phyloP scores from a whole-genome alignment of 2,797 vertebrate species.

The Fistularia commersonii region DNA sequence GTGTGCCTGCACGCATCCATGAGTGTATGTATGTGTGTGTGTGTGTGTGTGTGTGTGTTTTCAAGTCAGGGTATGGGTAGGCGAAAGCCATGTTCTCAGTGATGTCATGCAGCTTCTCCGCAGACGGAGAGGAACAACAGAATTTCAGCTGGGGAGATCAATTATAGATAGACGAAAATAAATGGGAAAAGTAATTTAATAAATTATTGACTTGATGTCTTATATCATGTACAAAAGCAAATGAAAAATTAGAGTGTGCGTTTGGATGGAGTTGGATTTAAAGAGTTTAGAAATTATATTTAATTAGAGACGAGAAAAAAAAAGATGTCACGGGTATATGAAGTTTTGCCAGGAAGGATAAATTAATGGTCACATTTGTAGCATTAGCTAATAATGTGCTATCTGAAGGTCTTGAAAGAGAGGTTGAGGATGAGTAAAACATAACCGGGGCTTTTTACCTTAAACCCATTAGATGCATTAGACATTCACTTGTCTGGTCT shows the following conservation, averaged over 20 bases:
- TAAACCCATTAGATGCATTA: too few relatives aligned
- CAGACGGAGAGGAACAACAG: slow-evolving; percentile 81
- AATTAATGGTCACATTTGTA: slow-evolving; percentile 68
- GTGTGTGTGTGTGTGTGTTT: slow-evolving; percentile 4
- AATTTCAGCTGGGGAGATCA: slow-evolving; percentile 85
- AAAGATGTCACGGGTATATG: slow-evolving; percentile 67
- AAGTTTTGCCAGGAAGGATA: slow-evolving; percentile 61
- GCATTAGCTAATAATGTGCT: slow-evolving; percentile 57
- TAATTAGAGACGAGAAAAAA: slow-evolving; percentile 76
- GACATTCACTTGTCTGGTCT: too few relatives aligned
- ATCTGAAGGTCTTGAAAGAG: slow-evolving; percentile 30
- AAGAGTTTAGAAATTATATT: slow-evolving; percentile 81
- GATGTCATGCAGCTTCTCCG: slow-evolving; percentile 75
- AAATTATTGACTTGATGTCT: slow-evolving; percentile 85
- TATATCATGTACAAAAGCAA: slow-evolving; percentile 83
- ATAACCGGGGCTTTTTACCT: too few relatives aligned
- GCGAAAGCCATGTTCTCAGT: slow-evolving; percentile 59
- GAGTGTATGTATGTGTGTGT: slow-evolving; percentile 11
- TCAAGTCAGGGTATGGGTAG: slow-evolving; percentile 11
- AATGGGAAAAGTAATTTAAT: slow-evolving; percentile 85
- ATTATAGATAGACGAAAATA: slow-evolving; percentile 87
- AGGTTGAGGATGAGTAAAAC: too few relatives aligned
- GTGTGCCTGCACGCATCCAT: not conserved
- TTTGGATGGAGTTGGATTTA: slow-evolving; percentile 80
- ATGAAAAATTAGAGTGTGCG: slow-evolving; percentile 82